A percentile compares a stretch with the other conserved stretches of the same genome.
These are phyloP conservation scores for Epirrhoe tristata DNA, from an alignment of 2,888 invertebrate genomes.

Conservation along the genomic window DNA sequence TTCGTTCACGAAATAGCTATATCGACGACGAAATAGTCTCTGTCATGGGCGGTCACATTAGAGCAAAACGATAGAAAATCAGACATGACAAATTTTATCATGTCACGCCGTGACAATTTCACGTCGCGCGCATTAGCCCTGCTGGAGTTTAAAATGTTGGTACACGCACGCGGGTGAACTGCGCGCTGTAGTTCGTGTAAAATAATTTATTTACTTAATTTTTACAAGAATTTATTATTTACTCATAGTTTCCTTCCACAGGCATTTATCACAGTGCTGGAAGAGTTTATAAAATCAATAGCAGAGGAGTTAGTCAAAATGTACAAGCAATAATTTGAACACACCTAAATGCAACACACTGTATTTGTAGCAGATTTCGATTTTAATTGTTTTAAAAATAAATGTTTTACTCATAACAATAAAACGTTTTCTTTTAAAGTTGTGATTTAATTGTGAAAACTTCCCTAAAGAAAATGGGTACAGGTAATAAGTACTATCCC, in stretches of 20 bases:
- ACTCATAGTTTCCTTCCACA: constrained; percentile 6
- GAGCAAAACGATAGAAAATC: too few species aligned
- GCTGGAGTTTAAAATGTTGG: too few species aligned
- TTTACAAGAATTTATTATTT: background rate
- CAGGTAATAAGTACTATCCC: too few species aligned
- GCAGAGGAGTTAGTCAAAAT: constrained; percentile 19
- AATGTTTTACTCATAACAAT: background rate
- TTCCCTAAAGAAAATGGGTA: background rate
- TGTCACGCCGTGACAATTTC: too few species aligned
- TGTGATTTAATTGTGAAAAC: background rate
- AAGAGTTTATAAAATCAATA: constrained; percentile 25
- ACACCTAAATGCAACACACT: background rate
- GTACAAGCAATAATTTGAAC: constrained; percentile 15
- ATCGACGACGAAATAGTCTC: too few species aligned
- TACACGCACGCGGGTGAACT: too few species aligned
- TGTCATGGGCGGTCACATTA: too few species aligned
- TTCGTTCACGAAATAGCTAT: too few species aligned
- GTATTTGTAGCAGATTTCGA: background rate
- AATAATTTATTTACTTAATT: background rate
- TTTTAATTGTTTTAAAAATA: background rate
- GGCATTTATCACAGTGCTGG: constrained; percentile 18
- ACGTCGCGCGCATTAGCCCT: too few species aligned
- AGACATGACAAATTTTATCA: too few species aligned
- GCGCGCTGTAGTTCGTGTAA: too few species aligned
- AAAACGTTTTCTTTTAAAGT: background rate